Evolutionary conservation across 2,888 invertebrate species (phyloP), one percentile per base, ranked within the genome.

Genomic region (Synanthedon vespiformis): DNA sequence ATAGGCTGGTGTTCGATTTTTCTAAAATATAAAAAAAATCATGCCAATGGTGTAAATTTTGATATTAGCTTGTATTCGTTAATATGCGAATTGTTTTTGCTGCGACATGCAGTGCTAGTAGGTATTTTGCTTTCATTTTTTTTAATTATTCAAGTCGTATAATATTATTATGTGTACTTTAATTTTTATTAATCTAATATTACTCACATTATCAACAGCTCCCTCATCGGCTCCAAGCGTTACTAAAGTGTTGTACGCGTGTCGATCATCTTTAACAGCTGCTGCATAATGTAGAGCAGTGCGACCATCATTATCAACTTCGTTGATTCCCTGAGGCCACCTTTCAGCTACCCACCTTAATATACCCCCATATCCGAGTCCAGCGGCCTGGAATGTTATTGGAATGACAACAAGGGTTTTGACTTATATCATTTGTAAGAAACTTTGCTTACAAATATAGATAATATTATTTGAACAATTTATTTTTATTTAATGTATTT

Each of bases 241-340:
- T 40, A 94, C 89, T 11, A 98, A 89, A 53, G 94, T 90, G 65
- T 94, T 91, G 69, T 92, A 96, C 66, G 93, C 92, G 59, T 92
- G 89, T 58, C 91, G 92, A 52, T 93, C 93, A 64, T 95, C 95
- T 71, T 93, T 93, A 22, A 92, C 87, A 12, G 93, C 90, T 2
- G 95, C 95, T 0, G 96, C 94, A 79, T 95, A 97, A 80, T 97
- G 97, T 50, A 97, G 80, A 0, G 97, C 93, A 0, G 95, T 95
- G 60, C 95, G 89, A 18, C 96, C 96, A 56, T 96, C 94, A 67
- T 91, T 91, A 77, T 97, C 97, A 14, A 89, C 83, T 41, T 91
- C 90, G 51, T 90, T 89, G 27, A 93, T 88, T 2, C 92, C 90
- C 68, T 91, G 89, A 4, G 94, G 93, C 71, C 91, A 92, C 58